These are phyloP conservation scores for Pluvialis apricaria DNA, from an alignment of 2,113 vertebrate genomes.

Conservation along the genomic window DNA sequence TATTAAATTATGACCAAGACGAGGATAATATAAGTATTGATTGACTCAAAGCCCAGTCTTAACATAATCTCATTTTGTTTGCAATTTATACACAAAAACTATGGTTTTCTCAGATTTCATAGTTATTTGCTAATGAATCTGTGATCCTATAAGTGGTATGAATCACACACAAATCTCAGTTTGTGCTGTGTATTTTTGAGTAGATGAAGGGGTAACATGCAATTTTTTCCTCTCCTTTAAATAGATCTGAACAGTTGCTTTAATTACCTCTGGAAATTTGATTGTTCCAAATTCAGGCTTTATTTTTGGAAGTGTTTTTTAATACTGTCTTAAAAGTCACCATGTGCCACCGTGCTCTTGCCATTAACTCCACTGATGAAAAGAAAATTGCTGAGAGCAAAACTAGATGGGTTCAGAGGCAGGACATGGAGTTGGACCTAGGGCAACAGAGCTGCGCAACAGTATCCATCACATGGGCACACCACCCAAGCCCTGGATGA, in stretches of 20 bases:
- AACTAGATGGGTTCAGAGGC: not conserved
- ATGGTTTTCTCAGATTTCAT: not conserved
- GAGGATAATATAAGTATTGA: not conserved
- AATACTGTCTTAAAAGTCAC: not conserved
- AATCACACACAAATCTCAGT: not conserved
- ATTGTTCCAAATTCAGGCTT: not conserved
- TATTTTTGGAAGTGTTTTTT: not conserved
- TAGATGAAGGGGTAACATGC: not conserved
- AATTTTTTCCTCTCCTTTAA: not conserved
- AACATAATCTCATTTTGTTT: not conserved
- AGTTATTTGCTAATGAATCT: not conserved
- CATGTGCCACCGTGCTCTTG: not conserved
- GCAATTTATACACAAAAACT: not conserved
- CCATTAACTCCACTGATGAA: not conserved
- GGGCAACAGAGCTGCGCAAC: not conserved
- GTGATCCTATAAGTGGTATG: not conserved
- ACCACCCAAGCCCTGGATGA: not conserved
- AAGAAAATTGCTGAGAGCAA: not conserved
- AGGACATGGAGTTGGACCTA: not conserved
- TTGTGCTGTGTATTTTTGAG: not conserved
- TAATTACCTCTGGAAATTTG: not conserved
- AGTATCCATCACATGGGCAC: accelerated
- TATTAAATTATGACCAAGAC: not conserved
- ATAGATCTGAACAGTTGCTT: not conserved
- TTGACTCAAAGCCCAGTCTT: not conserved